A percentile compares a stretch with the other conserved stretches of the same genome.
phyloP scores from a whole-genome alignment of 2,888 invertebrate genomes.

The Chrysina gloriosa region DNA sequence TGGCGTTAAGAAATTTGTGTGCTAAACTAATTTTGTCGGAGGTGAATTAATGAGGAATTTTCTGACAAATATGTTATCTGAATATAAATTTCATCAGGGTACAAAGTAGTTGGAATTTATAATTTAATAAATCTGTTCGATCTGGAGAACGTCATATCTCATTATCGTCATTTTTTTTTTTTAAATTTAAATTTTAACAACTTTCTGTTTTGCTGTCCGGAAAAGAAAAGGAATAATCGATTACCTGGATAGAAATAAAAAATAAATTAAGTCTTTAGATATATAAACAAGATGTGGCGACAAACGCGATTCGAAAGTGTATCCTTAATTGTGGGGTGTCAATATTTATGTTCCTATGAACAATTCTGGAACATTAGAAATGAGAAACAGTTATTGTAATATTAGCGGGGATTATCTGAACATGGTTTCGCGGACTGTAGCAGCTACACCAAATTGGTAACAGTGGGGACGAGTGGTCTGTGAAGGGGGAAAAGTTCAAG shows the following conservation, averaged over 20 bases:
- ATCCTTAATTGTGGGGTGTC: slow-evolving; percentile 19
- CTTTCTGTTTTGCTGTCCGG: too few species aligned
- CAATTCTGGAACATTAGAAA: slow-evolving; percentile 4
- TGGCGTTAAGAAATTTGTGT: too few species aligned
- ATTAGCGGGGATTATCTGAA: slow-evolving; percentile 22
- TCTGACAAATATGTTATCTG: too few species aligned
- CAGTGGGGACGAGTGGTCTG: not conserved
- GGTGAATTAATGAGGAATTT: too few species aligned
- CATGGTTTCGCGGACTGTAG: slow-evolving; percentile 1
- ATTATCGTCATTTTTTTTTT: too few species aligned
- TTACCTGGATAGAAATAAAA: not conserved
- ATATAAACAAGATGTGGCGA: slow-evolving; percentile 6
- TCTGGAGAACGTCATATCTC: too few species aligned
- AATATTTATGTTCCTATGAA: not conserved
- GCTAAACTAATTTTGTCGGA: too few species aligned
- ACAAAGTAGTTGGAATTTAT: too few species aligned
- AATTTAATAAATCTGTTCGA: too few species aligned
- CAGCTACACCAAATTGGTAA: slow-evolving; percentile 2
- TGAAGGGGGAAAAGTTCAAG: not conserved
- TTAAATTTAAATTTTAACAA: too few species aligned
- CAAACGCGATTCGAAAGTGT: not conserved
- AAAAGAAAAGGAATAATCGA: too few species aligned
- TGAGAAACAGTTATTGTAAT: slow-evolving; percentile 30
- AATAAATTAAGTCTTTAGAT: not conserved
- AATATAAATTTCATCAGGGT: too few species aligned